A percentile compares a stretch with the other conserved stretches of the same genome.
Evolutionary conservation across 2,113 vertebrate genomes (phyloP).

Genomic region (Tenrec ecaudatus): DNA sequence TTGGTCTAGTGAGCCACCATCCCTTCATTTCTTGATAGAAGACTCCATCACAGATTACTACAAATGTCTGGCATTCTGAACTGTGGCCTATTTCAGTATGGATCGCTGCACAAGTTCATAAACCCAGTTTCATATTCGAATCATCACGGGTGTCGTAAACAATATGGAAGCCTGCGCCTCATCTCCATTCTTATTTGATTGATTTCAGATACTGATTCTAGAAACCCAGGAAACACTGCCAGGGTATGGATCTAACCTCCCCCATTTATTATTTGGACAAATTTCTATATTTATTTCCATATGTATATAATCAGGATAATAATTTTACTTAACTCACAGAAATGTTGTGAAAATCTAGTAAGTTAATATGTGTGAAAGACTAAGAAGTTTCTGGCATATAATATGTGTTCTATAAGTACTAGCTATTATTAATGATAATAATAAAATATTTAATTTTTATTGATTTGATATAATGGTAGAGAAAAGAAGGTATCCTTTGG

Average conservation of each 20-base stretch:
- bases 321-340: background rate
- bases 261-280: constrained; percentile 28
- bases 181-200: constrained; percentile 29
- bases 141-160: background rate
- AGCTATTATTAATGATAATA: background rate
- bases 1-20: constrained; percentile 22
- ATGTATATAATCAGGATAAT: constrained; percentile 37
- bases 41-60: constrained; percentile 16
- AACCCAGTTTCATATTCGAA: background rate
- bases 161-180: background rate
- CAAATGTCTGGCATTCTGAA: constrained; percentile 26
- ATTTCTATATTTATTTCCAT: constrained; percentile 49
- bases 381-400: background rate
- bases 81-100: background rate
- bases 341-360: constrained; percentile 46
- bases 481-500: background rate
- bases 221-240: background rate
- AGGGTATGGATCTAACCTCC: constrained; percentile 34
- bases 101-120: constrained; percentile 2
- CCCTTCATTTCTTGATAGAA: constrained; percentile 44
- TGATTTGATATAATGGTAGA: too few relatives aligned
- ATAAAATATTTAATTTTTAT: constrained; percentile 42
- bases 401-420: background rate
- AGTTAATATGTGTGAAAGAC: constrained; percentile 39
- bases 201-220: constrained; percentile 4